Conservation (phyloP, 2,888 invertebrate genomes). For the Pyrochroa serraticornis region DNA sequence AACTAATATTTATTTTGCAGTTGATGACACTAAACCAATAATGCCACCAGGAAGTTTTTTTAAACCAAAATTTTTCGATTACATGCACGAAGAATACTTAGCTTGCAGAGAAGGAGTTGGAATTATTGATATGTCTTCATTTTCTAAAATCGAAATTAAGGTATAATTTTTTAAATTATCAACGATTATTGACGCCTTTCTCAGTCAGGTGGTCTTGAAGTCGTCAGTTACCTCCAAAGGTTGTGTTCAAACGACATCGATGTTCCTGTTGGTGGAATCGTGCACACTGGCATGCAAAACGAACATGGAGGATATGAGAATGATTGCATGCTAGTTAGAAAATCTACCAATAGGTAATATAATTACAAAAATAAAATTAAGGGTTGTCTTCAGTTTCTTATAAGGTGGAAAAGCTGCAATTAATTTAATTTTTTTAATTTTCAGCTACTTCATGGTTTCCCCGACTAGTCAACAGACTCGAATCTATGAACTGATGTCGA, state of each 20-base stretch:
- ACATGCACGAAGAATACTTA: constrained; percentile 72
- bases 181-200: constrained; percentile 16
- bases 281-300: constrained; percentile 76
- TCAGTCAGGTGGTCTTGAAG: constrained; percentile 66
- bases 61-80: constrained; percentile 72
- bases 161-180: constrained; percentile 54
- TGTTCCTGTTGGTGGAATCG: constrained; percentile 67
- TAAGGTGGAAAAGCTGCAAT: neutral
- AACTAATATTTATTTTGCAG: constrained; percentile 42
- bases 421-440: constrained; percentile 31
- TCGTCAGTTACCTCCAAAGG: constrained; percentile 67
- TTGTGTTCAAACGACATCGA: constrained; percentile 72
- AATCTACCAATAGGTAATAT: constrained; percentile 63
- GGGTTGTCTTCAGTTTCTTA: no score
- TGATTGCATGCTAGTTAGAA: constrained; percentile 72
- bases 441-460: constrained; percentile 76
- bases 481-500: constrained; percentile 71
- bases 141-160: constrained; percentile 76
- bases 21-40: constrained; percentile 58
- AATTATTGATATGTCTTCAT: constrained; percentile 79
- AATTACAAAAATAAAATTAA: neutral
- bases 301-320: constrained; percentile 74
- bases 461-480: constrained; percentile 79
- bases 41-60: constrained; percentile 69
- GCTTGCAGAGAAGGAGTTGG: constrained; percentile 79